Base-by-base conservation (phyloP, 2,113 vertebrate species). In the Ellobius talpinus region DNA sequence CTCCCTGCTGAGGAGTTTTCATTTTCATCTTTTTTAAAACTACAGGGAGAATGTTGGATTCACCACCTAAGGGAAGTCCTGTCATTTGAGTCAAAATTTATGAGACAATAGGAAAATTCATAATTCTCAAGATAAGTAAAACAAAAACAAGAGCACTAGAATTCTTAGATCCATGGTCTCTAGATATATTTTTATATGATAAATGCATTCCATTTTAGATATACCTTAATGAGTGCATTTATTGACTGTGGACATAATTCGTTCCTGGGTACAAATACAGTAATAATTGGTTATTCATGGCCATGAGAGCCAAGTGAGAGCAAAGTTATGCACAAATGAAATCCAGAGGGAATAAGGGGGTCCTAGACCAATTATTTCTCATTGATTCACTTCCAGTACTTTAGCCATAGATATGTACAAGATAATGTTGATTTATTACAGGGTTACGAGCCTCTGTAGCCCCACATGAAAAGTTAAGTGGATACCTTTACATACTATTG, bases 11-110 rank as follows among this genome's bases (percentile, higher is more conserved):
- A 94, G 61, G 39, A 96, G 39, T 89, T 93, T 70, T 29, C 10
- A 16, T 93, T 96, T 93, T 68, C 88, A 50, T 84, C 94, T 87
- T 76, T 76, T 93, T 93, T 63, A 87, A 95, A 86, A 94, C 47
- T 33, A 79, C n/a, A 92, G 68, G 19, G 61, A 96, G 19, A 77
- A 97, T 81, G 70, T 42, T 97, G 50, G 90, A 77, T 92, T 58
- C 66, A 70, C 61, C 85, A n/a, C 66, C 50, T 78, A 70, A 72
- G 39, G 82, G 45, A 94, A 87, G 24, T 42, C 58, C 29, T 96
- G 74, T 92, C 42, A 91, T 87, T 95, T 91, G 47, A 24, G 58
- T 85, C 87, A 92, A 97, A 98, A 97, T 97, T 94, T 96, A 93
- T 96, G 85, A 92, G 74, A 79, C 26, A 7, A 84, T 61, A 55